Evolutionary conservation across 2,888 invertebrate genomes (phyloP), one percentile per base, ranked within the genome.

Genomic region (Neocrepidodera transversa): DNA sequence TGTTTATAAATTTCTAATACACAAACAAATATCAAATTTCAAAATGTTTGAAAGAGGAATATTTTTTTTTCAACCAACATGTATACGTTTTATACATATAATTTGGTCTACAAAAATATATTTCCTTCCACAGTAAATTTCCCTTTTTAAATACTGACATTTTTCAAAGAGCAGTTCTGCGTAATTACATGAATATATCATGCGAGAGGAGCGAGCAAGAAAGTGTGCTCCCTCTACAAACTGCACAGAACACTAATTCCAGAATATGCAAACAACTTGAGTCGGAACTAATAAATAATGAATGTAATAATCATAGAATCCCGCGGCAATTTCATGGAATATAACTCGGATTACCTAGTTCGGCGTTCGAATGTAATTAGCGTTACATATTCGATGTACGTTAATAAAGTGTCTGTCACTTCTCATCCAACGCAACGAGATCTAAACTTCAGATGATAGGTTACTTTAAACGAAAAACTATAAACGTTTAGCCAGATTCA

Each of bases 221-320:
- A 43, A 52, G 32, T 28, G 13, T 42, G 43, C 42, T 14, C n/a
- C 28, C 52, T 28, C 51, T 13, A 17, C 45, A 35, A 45, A 54
- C 54, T 47, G 54, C 54, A 54, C 54, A 54, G 54, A 54, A 54
- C 54, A 36, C 45, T 54, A 54, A 54, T 47, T 54, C 45, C 35
- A 32, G 53, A 58, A 58, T 58, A 58, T 58, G 53, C 58, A 58
- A 58, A 45, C 48, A 47, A 58, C 38, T 53, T 28, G 52, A 53
- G 64, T 55, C 48, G 42, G 53, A 58, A 60, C 65, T 62, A 62
- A 67, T 67, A 67, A 67, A 67, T 69, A 64, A 64, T 65, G 63
- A 65, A 69, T 64, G 68, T 65, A 64, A 68, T 69, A 68, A 67
- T 68, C 68, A 64, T 66, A 64, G 67, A 67, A 67, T 64, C 66